Percentiles rank a stretch among this genome's conserved stretches.
phyloP scores from a whole-genome alignment of 2,888 invertebrate species.

The Campaea margaritaria region DNA sequence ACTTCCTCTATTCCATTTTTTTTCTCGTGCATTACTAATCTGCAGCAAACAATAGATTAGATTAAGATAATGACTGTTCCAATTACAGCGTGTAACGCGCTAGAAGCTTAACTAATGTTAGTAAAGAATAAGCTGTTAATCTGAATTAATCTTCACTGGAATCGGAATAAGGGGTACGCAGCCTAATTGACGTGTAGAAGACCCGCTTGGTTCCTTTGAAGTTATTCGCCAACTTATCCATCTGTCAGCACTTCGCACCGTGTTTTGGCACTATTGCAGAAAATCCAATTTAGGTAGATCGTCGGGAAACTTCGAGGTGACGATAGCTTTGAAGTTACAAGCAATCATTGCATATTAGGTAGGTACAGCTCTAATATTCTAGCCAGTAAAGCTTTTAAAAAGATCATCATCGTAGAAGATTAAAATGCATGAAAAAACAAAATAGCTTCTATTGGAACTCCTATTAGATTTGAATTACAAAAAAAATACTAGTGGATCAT shows the following conservation, averaged over 20 bases:
- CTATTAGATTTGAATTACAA: neutral
- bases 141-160: constrained; percentile 16
- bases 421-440: neutral
- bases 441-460: neutral
- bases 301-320: too few species aligned
- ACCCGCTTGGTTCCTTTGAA: neutral
- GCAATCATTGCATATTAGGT: too few species aligned
- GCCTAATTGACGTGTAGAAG: neutral
- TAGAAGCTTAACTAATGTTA: constrained; percentile 25
- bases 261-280: neutral
- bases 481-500: constrained; percentile 10
- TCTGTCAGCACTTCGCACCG: neutral
- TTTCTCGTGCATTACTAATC: constrained; percentile 18
- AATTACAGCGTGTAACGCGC: constrained; percentile 27
- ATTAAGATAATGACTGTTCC: constrained; percentile 31
- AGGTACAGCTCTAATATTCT: too few species aligned
- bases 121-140: constrained; percentile 28
- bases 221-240: neutral
- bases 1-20: constrained; percentile 24
- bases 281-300: neutral
- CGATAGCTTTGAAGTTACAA: too few species aligned
- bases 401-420: too few species aligned
- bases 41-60: constrained; percentile 32
- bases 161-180: neutral
- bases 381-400: too few species aligned